Base-by-base conservation (phyloP, 2,797 vertebrate species). In the Discoglossus pictus region DNA sequence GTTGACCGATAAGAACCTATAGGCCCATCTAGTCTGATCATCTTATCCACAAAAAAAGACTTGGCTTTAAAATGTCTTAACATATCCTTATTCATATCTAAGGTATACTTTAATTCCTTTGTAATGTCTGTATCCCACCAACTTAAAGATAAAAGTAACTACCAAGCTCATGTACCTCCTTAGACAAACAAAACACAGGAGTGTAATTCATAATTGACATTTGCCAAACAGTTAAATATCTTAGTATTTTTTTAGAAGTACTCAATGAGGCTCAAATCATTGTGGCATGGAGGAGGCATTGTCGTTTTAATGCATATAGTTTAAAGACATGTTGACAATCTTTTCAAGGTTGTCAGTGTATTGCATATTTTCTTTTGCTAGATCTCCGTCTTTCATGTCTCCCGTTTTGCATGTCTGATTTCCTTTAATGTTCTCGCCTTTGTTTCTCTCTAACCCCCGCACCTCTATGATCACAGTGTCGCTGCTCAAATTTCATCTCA, bases 401-500 rank as follows among this genome's bases (percentile, higher is more conserved):
- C 80, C 74, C 82, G 58, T 82, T 78, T 74, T 83, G 68, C 68
- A 64, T 64, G 77, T 80, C 76, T 79, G 72, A 42, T 77, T 78
- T 78, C 17, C 80, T 84, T 81, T 71, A 63, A 51, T 58, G 68
- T 83, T 82, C n/a, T 73, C 82, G 83, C 78, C 63, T 80, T 55
- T 68, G 50, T 69, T 50, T 51, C 23, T 63, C 27, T 31, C 16
- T 72, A 44, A 68, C 40, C 51, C 74, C 63, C 64, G 55, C 67
- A 75, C 80, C 81, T 86, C 84, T 86, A 85, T 85, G 87, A 88
- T 87, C 86, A 83, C 72, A 74, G 68, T 4, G 51, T 67, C 58
- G 11, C 52, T 56, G 52, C 53, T 68, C 38, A 39, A 16, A 66
- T 58, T 62, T 51, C 44, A 59, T 25, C 43, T 63, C 44, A 16